A percentile compares a stretch with the other conserved stretches of the same genome.
Conservation (phyloP, 1,140 invertebrate genomes). For the Acyrthosiphon pisum region DNA sequence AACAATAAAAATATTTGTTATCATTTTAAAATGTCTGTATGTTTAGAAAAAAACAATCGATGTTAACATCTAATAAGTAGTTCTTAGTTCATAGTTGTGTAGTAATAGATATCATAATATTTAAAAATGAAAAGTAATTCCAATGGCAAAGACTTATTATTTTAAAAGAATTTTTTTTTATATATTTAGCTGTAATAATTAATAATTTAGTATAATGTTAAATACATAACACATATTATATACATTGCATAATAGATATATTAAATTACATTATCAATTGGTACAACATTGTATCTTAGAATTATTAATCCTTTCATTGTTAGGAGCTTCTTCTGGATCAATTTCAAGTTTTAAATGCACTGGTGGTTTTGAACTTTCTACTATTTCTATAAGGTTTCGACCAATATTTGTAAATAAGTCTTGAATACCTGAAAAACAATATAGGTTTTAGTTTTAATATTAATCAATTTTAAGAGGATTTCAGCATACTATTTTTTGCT, state of each 20-base stretch:
- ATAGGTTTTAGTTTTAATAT: neutral
- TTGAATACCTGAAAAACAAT: constrained; percentile 51
- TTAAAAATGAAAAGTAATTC: neutral
- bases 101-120: neutral
- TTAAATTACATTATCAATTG: neutral
- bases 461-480: neutral
- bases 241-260: neutral
- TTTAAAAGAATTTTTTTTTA: neutral
- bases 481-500: no score
- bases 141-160: neutral
- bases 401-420: constrained; percentile 54
- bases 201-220: neutral
- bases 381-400: constrained; percentile 28
- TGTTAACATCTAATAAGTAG: neutral
- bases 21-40: neutral
- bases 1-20: neutral
- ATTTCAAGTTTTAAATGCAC: constrained; percentile 44
- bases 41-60: neutral
- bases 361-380: constrained; percentile 42
- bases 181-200: neutral
- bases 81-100: neutral
- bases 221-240: neutral
- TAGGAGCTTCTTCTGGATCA: constrained; percentile 38
- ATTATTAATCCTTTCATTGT: constrained; percentile 21
- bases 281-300: constrained; percentile 40